A percentile compares a stretch with the other conserved stretches of the same genome.
Evolutionary conservation across 2,797 vertebrate genomes (phyloP).

Genomic region (Lutjanus campechanus): DNA sequence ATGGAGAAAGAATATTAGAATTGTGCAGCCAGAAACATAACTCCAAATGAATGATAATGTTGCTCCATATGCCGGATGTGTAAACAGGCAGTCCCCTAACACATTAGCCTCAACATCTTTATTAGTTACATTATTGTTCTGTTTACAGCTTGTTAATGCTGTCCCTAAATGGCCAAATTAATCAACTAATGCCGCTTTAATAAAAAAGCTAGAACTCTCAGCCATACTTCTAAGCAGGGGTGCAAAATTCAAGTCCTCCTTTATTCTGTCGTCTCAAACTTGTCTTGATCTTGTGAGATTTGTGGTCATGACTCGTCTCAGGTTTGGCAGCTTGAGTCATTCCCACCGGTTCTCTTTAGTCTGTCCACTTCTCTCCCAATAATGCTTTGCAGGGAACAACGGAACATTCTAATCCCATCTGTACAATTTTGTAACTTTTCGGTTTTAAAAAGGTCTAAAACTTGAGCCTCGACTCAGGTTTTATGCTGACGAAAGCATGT

Average conservation of each 20-base stretch:
- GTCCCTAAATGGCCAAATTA: no score
- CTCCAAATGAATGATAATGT: no score
- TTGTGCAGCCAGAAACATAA: no score
- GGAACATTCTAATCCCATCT: not conserved
- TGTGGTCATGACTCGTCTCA: not conserved
- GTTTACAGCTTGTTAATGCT: no score
- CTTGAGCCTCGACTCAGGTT: not conserved
- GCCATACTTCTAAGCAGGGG: not conserved
- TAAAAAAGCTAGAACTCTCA: not conserved
- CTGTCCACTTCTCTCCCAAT: not conserved
- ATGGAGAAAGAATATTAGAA: no score
- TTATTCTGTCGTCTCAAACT: not conserved
- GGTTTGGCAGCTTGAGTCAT: not conserved
- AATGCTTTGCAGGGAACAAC: not conserved
- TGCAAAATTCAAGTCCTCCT: not conserved
- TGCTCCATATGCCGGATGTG: no score
- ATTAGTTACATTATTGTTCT: no score
- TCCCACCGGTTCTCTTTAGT: not conserved
- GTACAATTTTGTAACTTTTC: not conserved
- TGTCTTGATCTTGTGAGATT: not conserved
- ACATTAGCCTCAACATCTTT: no score
- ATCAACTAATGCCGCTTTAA: no score
- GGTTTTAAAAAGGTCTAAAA: not conserved
- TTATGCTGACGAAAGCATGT: not conserved
- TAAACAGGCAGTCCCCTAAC: no score